Evolutionary conservation across 2,797 vertebrate species (phyloP).

Genomic region (Mastacembelus armatus): DNA sequence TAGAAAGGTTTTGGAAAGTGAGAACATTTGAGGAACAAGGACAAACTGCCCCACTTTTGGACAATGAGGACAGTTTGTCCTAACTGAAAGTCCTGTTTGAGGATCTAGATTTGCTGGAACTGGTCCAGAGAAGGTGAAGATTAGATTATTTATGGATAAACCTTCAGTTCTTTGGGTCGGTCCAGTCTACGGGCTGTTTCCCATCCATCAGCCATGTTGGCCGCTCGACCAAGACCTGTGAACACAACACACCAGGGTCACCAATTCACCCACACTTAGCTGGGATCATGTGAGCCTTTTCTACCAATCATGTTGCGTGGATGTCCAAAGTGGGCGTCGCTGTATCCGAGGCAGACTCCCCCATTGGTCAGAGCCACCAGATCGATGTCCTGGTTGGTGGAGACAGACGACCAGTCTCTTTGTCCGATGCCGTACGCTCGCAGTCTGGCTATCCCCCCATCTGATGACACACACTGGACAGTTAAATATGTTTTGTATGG

Average conservation of each 20-base stretch:
- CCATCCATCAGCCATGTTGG: constrained; percentile 89
- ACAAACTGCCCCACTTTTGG: no score
- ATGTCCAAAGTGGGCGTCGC: constrained; percentile 88
- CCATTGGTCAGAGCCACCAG: constrained; percentile 85
- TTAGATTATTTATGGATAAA: no score
- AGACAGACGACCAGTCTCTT: constrained; percentile 81
- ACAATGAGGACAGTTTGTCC: no score
- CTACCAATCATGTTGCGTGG: constrained; percentile 91
- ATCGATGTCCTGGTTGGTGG: constrained; percentile 78
- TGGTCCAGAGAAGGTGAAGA: no score
- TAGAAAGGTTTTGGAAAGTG: no score
- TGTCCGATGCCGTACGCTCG: constrained; percentile 86
- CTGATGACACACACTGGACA: constrained; percentile 77
- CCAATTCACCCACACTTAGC: not conserved
- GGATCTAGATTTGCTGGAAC: no score
- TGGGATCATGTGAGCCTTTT: no score
- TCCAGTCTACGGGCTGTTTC: constrained; percentile 87
- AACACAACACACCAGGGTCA: not conserved
- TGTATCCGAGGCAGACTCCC: constrained; percentile 88
- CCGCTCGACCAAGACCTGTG: constrained; percentile 71
- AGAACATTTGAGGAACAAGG: no score
- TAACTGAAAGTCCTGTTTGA: no score
- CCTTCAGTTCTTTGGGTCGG: constrained; percentile 84
- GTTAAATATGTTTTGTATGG: rapidly evolving
- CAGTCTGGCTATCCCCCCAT: constrained; percentile 88